phyloP scores from a whole-genome alignment of 2,888 invertebrate genomes.

The Pristionchus fissidentatus region DNA sequence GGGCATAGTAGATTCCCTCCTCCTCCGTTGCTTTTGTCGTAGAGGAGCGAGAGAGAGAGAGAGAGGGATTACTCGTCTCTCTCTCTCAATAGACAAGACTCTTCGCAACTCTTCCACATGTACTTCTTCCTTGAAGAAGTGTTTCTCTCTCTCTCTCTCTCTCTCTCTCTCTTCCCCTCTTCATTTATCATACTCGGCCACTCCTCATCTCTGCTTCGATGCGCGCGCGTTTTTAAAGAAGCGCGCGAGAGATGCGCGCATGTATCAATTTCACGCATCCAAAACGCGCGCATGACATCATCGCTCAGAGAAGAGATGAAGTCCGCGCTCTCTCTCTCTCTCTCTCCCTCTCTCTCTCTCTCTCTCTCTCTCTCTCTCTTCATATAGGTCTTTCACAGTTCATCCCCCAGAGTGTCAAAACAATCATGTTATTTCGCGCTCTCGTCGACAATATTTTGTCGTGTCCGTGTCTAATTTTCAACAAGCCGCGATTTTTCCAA shows the following conservation, averaged over 20 bases:
- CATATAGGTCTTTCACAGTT: too few relatives aligned
- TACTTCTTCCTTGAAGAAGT: slow-evolving; percentile 6
- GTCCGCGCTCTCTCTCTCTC: neutral
- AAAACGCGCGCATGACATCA: neutral
- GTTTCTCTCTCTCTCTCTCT: neutral
- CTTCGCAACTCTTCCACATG: neutral
- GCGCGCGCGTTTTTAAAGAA: neutral
- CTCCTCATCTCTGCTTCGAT: slow-evolving; percentile 32
- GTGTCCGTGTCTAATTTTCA: too few relatives aligned
- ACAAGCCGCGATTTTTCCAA: too few relatives aligned
- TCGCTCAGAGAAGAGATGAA: neutral
- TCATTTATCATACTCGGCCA: slow-evolving; percentile 25
- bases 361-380: too few relatives aligned
- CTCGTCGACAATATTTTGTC: too few relatives aligned
- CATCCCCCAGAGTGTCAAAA: too few relatives aligned
- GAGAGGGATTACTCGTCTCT: neutral
- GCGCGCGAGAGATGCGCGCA: slow-evolving; percentile 21
- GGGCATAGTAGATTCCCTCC: neutral
- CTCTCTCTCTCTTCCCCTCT: neutral
- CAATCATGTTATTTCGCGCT: too few relatives aligned
- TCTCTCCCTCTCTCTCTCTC: too few relatives aligned
- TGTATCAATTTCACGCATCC: too few relatives aligned
- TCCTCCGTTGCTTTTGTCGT: too few relatives aligned
- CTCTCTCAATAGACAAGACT: neutral
- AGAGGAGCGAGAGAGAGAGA: too few relatives aligned